These are phyloP conservation scores for Colostygia pectinataria DNA, from an alignment of 2,888 invertebrate genomes.

Conservation along the genomic window DNA sequence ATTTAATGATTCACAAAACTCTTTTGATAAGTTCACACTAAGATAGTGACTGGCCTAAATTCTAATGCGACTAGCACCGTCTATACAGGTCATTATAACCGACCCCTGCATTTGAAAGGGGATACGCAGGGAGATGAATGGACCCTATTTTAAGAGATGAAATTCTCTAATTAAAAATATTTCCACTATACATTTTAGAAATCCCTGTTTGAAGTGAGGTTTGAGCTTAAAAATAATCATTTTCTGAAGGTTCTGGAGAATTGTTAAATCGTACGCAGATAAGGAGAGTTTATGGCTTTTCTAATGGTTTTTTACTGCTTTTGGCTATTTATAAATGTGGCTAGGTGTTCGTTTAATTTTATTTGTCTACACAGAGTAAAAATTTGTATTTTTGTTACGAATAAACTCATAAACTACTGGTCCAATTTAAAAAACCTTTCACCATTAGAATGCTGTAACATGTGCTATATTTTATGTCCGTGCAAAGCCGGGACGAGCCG, in stretches of 20 bases:
- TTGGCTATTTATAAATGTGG: too few relatives aligned
- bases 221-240: background rate
- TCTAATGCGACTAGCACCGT: background rate
- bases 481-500: too few relatives aligned
- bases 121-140: conserved; percentile 12
- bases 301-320: too few relatives aligned
- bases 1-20: background rate
- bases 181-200: conserved; percentile 11
- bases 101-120: conserved; percentile 28
- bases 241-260: background rate
- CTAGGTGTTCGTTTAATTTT: too few relatives aligned
- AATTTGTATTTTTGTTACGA: too few relatives aligned
- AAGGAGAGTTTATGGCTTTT: background rate
- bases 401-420: too few relatives aligned
- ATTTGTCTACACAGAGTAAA: too few relatives aligned
- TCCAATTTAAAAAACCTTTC: too few relatives aligned
- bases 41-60: conserved; percentile 4
- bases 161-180: conserved; percentile 21
- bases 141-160: conserved; percentile 11
- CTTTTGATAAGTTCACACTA: background rate
- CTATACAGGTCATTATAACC: conserved; percentile 3
- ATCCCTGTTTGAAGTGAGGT: conserved; percentile 5
- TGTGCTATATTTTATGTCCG: too few relatives aligned
- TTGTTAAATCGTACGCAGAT: background rate
- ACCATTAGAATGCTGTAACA: too few relatives aligned